These are phyloP conservation scores for Drosophila acutilabella DNA, from an alignment of 2,888 invertebrate genomes.

Conservation along the genomic window DNA sequence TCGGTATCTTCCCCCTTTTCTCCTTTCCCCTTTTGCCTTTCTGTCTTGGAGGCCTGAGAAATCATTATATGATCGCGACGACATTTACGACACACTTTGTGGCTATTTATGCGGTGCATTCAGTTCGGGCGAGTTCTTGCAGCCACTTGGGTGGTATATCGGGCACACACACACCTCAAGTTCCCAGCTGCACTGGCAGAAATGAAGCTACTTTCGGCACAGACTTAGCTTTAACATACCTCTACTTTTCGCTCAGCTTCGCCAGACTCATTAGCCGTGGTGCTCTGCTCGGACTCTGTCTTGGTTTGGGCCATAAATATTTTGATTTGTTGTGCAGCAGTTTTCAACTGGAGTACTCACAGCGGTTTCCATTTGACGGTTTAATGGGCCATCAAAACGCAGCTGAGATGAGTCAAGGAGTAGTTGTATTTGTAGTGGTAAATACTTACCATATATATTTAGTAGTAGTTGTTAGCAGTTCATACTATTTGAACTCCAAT, in stretches of 20 bases:
- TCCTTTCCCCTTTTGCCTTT: background rate
- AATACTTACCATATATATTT: background rate
- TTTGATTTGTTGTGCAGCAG: slow-evolving; percentile 73
- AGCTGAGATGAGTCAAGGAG: slow-evolving; percentile 25
- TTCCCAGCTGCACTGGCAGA: slow-evolving; percentile 25
- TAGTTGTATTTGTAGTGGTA: background rate
- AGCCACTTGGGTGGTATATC: slow-evolving; percentile 76
- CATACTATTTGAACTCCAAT: slow-evolving; percentile 53
- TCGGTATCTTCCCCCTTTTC: background rate
- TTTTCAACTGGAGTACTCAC: slow-evolving; percentile 59
- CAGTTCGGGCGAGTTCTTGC: slow-evolving; percentile 21
- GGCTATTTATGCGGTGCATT: slow-evolving; percentile 80
- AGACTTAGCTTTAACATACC: too few relatives aligned
- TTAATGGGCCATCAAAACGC: slow-evolving; percentile 66
- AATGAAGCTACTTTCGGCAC: background rate
- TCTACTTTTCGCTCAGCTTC: background rate
- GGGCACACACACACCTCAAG: slow-evolving; percentile 58
- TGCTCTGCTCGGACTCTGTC: slow-evolving; percentile 6
- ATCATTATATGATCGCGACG: slow-evolving; percentile 75
- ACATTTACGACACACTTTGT: slow-evolving; percentile 82
- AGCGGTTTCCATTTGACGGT: slow-evolving; percentile 60
- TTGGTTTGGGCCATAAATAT: slow-evolving; percentile 64
- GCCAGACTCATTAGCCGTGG: slow-evolving; percentile 66
- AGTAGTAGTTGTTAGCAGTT: slow-evolving; percentile 2
- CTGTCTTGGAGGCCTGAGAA: slow-evolving; percentile 21